These are phyloP conservation scores for Drosophila pseudotalamancana DNA, from an alignment of 2,888 invertebrate genomes.

Conservation along the genomic window DNA sequence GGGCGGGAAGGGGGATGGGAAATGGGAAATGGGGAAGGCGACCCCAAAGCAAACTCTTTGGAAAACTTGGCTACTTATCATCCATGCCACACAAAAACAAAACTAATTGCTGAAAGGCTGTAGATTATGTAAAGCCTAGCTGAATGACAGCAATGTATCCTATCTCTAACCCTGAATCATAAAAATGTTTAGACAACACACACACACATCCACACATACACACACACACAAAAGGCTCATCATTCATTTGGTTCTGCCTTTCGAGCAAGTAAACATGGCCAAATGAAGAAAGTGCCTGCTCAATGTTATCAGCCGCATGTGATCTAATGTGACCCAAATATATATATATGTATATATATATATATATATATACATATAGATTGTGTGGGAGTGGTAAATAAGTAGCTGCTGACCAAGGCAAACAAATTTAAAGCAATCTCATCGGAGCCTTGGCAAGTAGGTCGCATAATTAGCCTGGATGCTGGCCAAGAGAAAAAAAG, in stretches of 20 bases:
- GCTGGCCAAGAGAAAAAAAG: constrained; percentile 20
- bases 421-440: constrained; percentile 58
- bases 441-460: constrained; percentile 41
- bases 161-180: constrained; percentile 76
- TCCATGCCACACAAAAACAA: constrained; percentile 50
- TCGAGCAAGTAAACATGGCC: constrained; percentile 62
- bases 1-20: too few species aligned
- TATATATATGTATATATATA: constrained; percentile 8
- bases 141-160: constrained; percentile 51
- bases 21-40: too few species aligned
- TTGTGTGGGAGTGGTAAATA: background rate
- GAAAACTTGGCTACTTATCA: constrained; percentile 65
- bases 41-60: constrained; percentile 44
- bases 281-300: constrained; percentile 62
- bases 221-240: constrained; percentile 46
- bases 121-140: constrained; percentile 68
- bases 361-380: background rate
- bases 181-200: constrained; percentile 74
- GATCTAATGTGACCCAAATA: constrained; percentile 75
- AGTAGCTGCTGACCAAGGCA: constrained; percentile 50
- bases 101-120: constrained; percentile 74
- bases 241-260: constrained; percentile 53
- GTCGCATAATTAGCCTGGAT: constrained; percentile 35
- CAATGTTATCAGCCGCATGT: constrained; percentile 63
- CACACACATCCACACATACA: constrained; percentile 13